phyloP scores from a whole-genome alignment of 2,888 invertebrate species.

The Tiliacea citrago region DNA sequence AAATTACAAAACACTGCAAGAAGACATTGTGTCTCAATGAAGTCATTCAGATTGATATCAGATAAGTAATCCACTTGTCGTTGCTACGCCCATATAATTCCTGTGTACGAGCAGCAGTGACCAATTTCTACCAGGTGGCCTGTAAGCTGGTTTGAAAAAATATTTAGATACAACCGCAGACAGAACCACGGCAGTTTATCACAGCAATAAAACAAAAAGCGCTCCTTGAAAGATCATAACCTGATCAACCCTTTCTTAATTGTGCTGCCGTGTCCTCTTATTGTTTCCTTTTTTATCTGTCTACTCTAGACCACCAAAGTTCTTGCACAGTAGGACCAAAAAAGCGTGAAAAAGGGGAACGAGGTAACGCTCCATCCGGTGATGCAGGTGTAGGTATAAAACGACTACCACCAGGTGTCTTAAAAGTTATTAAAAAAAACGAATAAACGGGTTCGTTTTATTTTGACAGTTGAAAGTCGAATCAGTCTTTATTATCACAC shows the following conservation, averaged over 20 bases:
- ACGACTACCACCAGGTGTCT: slow-evolving; percentile 53
- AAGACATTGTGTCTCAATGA: not conserved
- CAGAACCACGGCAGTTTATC: not conserved
- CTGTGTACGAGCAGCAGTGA: not conserved
- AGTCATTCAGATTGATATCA: not conserved
- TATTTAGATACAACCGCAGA: not conserved
- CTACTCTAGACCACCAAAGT: slow-evolving; percentile 59
- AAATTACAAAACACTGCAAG: not conserved
- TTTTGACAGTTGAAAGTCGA: slow-evolving; percentile 51
- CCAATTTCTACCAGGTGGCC: not conserved
- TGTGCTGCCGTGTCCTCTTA: slow-evolving; percentile 31
- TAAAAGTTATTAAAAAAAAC: slow-evolving; percentile 23
- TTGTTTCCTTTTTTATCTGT: slow-evolving; percentile 34
- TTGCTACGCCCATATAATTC: not conserved
- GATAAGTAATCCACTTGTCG: not conserved
- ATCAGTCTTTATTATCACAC: slow-evolving; percentile 16
- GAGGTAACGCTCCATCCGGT: slow-evolving; percentile 61
- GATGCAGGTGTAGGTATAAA: slow-evolving; percentile 56
- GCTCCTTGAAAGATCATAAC: slow-evolving; percentile 24
- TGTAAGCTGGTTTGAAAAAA: not conserved
- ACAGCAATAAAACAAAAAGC: slow-evolving; percentile 4
- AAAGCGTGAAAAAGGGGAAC: slow-evolving; percentile 66
- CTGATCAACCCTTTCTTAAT: slow-evolving; percentile 48
- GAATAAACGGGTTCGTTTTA: slow-evolving; percentile 25
- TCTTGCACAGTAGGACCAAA: slow-evolving; percentile 49